A percentile compares a stretch with the other conserved stretches of the same genome.
Evolutionary conservation across 2,797 vertebrate species (phyloP).

Genomic region (Galago senegalensis): DNA sequence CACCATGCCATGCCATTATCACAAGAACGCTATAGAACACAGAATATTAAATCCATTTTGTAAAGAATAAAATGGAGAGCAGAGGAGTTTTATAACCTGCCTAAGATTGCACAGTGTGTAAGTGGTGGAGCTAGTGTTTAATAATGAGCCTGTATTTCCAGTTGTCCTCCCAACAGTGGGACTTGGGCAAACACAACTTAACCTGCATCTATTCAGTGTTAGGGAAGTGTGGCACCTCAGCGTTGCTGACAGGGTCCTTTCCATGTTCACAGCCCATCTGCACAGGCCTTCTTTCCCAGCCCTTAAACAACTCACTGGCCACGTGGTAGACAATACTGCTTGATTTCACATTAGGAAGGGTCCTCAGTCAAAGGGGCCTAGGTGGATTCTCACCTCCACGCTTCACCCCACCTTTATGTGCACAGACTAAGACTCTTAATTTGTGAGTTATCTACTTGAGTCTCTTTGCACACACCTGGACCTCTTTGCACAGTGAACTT

Average conservation of each 20-base stretch:
- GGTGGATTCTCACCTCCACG: not conserved
- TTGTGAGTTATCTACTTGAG: not conserved
- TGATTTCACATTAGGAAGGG: not conserved
- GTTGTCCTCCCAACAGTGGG: too few species aligned
- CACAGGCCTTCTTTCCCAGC: not conserved
- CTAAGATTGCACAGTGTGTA: not conserved
- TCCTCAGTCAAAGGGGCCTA: not conserved
- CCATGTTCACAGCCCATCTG: too few species aligned
- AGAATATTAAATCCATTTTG: not conserved
- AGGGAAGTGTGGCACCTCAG: not conserved
- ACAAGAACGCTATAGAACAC: not conserved
- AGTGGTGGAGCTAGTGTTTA: not conserved
- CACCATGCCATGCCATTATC: not conserved
- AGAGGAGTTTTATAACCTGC: not conserved
- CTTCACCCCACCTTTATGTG: not conserved
- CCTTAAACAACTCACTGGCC: not conserved
- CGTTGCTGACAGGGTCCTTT: not conserved
- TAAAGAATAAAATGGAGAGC: not conserved
- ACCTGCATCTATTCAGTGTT: not conserved
- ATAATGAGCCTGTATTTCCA: not conserved
- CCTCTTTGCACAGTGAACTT: not conserved
- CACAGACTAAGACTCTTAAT: not conserved
- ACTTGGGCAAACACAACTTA: not conserved
- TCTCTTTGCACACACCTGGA: not conserved
- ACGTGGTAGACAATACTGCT: not conserved